Conservation (phyloP, 2,113 vertebrate genomes). For the Neofelis nebulosa region DNA sequence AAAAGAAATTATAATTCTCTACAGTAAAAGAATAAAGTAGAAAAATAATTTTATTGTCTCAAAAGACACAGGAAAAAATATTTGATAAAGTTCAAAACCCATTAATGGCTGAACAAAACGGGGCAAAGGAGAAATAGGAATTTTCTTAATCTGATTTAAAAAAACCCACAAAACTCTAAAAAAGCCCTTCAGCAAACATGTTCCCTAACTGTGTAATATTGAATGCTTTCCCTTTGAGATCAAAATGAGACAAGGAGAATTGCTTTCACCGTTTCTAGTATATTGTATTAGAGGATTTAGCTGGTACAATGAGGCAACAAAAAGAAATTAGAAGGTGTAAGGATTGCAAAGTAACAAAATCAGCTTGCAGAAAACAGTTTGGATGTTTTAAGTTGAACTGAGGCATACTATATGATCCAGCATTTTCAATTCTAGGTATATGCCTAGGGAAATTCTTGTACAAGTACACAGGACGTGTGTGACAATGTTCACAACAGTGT, state of each 20-base stretch:
- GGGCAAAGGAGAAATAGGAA: slow-evolving; percentile 34
- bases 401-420: not conserved
- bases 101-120: not conserved
- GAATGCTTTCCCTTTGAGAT: not conserved
- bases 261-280: not conserved
- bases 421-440: not conserved
- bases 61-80: not conserved
- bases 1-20: not conserved
- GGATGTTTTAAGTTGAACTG: not conserved
- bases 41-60: slow-evolving; percentile 1
- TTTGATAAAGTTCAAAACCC: not conserved
- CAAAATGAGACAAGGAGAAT: not conserved
- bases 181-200: not conserved
- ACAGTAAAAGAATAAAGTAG: not conserved
- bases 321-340: not conserved
- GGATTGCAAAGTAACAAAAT: not conserved
- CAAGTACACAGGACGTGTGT: not conserved
- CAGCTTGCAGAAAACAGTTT: not conserved
- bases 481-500: not conserved
- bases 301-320: not conserved
- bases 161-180: not conserved
- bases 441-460: not conserved
- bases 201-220: not conserved
- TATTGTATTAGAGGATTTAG: not conserved
- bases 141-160: not conserved